Percentiles rank a stretch among this genome's conserved stretches.
phyloP scores from a whole-genome alignment of 1,140 invertebrate species.

The Drosophila serrata region DNA sequence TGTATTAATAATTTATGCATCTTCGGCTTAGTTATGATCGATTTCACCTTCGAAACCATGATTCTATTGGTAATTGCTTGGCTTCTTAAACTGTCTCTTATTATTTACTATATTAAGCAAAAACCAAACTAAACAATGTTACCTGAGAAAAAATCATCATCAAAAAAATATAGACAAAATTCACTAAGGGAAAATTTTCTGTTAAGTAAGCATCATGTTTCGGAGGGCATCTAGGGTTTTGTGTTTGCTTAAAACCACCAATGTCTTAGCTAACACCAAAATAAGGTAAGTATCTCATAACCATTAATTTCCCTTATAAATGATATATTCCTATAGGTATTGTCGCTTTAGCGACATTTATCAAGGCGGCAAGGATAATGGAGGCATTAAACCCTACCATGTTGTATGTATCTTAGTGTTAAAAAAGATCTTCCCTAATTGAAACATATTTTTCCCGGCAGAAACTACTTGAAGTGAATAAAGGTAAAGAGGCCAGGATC shows the following conservation, averaged over 20 bases:
- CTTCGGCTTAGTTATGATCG: no score
- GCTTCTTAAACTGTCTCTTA: no score
- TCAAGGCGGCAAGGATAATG: constrained; percentile 5
- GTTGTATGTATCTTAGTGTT: not conserved
- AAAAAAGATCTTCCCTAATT: not conserved
- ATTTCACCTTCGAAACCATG: no score
- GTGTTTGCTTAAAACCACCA: not conserved
- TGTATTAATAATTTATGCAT: no score
- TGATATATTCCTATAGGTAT: not conserved
- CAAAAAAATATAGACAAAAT: not conserved
- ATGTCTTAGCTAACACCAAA: not conserved
- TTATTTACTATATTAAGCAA: no score
- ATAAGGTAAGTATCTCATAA: not conserved
- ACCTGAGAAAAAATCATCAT: not conserved
- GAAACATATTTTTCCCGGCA: not conserved
- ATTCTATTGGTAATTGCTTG: no score
- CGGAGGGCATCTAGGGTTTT: constrained; percentile 1
- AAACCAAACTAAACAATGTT: not conserved
- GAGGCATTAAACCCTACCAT: constrained; percentile 13
- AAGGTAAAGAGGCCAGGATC: constrained; percentile 28
- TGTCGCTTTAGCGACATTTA: not conserved
- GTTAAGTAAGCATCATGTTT: constrained; percentile 4
- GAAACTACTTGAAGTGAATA: constrained; percentile 21
- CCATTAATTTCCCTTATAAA: not conserved
- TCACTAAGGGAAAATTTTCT: not conserved